Base-by-base conservation (phyloP, 2,797 vertebrate genomes). In the Tolypeutes matacus region DNA sequence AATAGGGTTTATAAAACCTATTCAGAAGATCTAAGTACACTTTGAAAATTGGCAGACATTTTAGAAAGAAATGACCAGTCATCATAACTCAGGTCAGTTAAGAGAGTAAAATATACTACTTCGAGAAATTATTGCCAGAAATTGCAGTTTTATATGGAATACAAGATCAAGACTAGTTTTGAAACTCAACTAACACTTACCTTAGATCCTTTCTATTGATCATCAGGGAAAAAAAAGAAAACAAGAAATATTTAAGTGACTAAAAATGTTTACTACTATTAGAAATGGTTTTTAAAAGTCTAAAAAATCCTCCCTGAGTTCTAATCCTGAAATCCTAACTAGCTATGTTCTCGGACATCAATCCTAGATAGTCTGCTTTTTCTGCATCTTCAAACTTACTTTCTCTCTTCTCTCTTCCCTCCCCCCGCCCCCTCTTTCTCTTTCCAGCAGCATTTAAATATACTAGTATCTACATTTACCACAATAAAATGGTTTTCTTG, bases 61-160 rank as follows among this genome's bases (percentile, higher is more conserved):
- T 96, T 95, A 73, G 34, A 91, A 94, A 82, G 46, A 97, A 95
- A 97, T 87, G 92, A 94, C 60, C 88, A 46, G 60, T 49, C 49
- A 34, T 17, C 95, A 49, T 93, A 97, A 51, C 46, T 96, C 53
- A 88, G 78, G 94, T 1, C 2, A 97, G 75, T 11, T 94, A 90
- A 94, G 96, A 95, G 64, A 95, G 69, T 75, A 93, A 96, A 93
- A 69, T 89, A n/a, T 95, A 93, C 97, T 93, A 82, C 62, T 93
- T 4, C 81, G 39, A 36, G 85, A 80, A 86, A 95, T 21, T 88
- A 78, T 81, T 78, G 17, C 69, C 34, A 46, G 95, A 87, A 93
- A 23, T 95, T 65, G 12, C 10, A 92, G 18, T 31, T 64, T 87
- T 13, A 92, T 84, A 69, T 97, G 95, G 60, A 95, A 39, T 53